Base-by-base conservation (phyloP, 1,140 invertebrate genomes). In the Drosophila kurseongensis region DNA sequence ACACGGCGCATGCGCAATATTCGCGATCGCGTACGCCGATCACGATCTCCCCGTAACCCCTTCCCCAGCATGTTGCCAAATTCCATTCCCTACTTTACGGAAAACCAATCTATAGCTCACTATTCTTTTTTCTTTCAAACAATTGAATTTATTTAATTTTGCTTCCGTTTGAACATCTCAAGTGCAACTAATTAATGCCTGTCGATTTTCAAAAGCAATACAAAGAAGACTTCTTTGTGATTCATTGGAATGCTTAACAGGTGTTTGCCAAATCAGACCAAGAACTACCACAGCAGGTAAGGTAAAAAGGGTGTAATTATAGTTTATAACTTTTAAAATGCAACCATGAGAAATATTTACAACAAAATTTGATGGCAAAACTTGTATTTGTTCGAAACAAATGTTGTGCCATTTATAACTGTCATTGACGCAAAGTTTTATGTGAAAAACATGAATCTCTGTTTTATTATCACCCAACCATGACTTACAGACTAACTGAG, bases 1-100 rank as follows among this genome's bases (percentile, higher is more conserved):
- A 71, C 12, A 42, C 42, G 27, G 55, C 73, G 73, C 52, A 75
- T 75, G 54, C 73, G 73, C 54, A 75, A 75, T 67, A 27, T 55
- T 32, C 4, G 27, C 18, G 10, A 52, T 75, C 42, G 12, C 8
- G 41, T 32, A 75, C 16, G 41, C 60, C 16, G 47, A 48, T 75
- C 73, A 75, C 73, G 73, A 16, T 29, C 32, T 18, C 14, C 52
- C 27, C n/a, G 36, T 74, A 48, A 23, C 23, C 23, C 23, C 23
- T 23, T 23, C 3, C 23, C 23, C 23, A 0, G 3, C 23, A 23
- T 23, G 23, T 23, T 23, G 56, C 51, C 58, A 63, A 75, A 75
- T 74, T 66, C 60, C 66, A 63, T 48, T 63, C 23, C 60, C 50
- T 36, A 36, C 35, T 52, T 52, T 52, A 14, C 14, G 50, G 32